Conservation (phyloP, 1,140 invertebrate species). For the Apis dorsata region DNA sequence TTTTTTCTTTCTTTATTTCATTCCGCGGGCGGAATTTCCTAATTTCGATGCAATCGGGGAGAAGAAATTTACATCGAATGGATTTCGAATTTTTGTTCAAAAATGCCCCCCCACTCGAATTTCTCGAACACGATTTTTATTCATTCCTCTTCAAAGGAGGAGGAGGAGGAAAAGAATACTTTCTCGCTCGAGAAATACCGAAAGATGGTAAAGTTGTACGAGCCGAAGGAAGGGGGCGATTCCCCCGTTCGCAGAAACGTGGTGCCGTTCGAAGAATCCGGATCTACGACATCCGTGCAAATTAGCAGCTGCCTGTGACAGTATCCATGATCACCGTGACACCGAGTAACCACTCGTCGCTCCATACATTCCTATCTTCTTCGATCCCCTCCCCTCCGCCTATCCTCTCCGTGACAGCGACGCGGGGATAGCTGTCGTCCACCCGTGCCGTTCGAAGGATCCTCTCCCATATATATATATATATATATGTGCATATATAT, state of each 20-base stretch:
- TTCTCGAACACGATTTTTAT: background rate
- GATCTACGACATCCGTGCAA: conserved; percentile 50
- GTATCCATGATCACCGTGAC: conserved; percentile 53
- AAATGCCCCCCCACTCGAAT: no score
- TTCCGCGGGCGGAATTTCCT: conserved; percentile 13
- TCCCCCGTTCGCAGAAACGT: conserved; percentile 21
- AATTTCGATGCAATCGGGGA: background rate
- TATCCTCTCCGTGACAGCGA: conserved; percentile 29
- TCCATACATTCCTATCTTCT: conserved; percentile 52
- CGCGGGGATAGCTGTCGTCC: conserved; percentile 23
- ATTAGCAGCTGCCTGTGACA: conserved; percentile 47
- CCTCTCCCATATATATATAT: background rate
- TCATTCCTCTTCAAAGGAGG: no score
- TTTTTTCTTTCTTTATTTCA: background rate
- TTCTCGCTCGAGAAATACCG: no score
- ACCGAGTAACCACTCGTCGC: conserved; percentile 52
- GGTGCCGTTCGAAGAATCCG: conserved; percentile 44
- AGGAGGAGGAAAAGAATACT: no score
- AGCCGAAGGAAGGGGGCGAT: background rate
- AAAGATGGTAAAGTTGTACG: no score
- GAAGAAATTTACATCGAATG: no score
- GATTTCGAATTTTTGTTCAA: no score
- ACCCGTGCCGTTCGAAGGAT: conserved; percentile 10
- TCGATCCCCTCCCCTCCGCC: conserved; percentile 21
- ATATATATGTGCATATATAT: no score